These are phyloP conservation scores for Bombus vancouverensis DNA, from an alignment of 1,140 invertebrate genomes.

Conservation along the genomic window DNA sequence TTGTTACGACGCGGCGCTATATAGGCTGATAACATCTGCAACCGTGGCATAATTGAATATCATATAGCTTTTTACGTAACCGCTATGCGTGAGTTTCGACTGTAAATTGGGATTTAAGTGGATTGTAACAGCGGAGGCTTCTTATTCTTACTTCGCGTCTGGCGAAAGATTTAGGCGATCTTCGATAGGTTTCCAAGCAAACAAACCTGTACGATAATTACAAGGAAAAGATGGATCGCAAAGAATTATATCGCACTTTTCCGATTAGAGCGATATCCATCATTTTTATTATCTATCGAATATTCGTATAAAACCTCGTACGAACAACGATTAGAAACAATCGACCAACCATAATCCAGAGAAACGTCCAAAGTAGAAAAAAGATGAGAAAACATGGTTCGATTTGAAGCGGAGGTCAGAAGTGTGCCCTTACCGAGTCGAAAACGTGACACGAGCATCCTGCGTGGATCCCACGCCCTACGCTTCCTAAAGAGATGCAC, in stretches of 20 bases:
- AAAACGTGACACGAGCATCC: background rate
- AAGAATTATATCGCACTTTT: too few species aligned
- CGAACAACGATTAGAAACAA: too few species aligned
- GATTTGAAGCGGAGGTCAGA: too few species aligned
- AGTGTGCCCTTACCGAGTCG: background rate
- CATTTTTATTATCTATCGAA: too few species aligned
- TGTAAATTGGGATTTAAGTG: background rate
- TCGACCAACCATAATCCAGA: too few species aligned
- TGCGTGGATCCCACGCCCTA: background rate
- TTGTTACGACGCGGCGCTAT: slow-evolving; percentile 13
- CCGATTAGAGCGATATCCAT: too few species aligned
- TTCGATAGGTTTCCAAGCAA: background rate
- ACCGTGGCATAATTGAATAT: slow-evolving; percentile 40
- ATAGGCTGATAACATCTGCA: slow-evolving; percentile 1
- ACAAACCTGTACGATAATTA: background rate
- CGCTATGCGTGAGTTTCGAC: too few species aligned
- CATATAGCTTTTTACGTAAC: background rate
- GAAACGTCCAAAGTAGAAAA: too few species aligned
- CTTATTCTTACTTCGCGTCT: too few species aligned
- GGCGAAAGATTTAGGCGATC: background rate
- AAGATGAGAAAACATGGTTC: too few species aligned
- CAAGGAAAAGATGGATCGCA: too few species aligned
- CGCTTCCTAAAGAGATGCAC: background rate
- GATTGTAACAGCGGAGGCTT: background rate
- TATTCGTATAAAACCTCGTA: too few species aligned